Evolutionary conservation across 2,888 invertebrate species (phyloP), one percentile per base, ranked within the genome.

Genomic region (Homarus gammarus): DNA sequence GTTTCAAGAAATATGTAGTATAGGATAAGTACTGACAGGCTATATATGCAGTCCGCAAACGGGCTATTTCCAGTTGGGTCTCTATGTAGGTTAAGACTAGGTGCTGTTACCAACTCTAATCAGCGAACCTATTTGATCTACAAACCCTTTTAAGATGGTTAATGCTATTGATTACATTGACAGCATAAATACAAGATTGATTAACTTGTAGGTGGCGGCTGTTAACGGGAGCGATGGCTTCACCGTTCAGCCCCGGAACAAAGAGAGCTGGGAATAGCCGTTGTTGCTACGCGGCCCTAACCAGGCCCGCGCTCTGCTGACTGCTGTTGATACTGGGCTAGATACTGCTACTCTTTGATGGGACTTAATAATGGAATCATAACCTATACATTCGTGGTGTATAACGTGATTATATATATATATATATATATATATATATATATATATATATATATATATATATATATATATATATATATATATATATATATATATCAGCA

Each of bases 211-310:
- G 78, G 85, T 51, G 73, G 40, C 33, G 78, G 78, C 31, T 51
- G 85, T 49, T 64, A 64, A 75, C 75, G 75, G 68, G 64, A 78
- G 78, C 44, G 85, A 78, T 86, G 78, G 78, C 85, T 77, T 78
- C 85, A 78, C 85, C 78, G 85, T 86, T 78, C 85, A 78, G 40
- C 51, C 77, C 85, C 77, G 88, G 83, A 88, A 88, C 88, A 88
- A 88, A 88, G 88, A 88, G 61, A 77, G 44, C 88, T 88, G 68
- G 68, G 88, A 88, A 88, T 88, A 88, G 88, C 88, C 70, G 87
- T 82, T 88, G 88, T 88, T 88, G 88, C 88, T 88, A 88, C 88
- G 83, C 88, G 88, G 83, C 56, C 85, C 78, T 78, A 68, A 31
- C 77, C 77, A 75, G 77, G 36, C 77, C 77, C 77, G 51, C 64